phyloP scores from a whole-genome alignment of 1,140 invertebrate species.

The Zophobas morio region DNA sequence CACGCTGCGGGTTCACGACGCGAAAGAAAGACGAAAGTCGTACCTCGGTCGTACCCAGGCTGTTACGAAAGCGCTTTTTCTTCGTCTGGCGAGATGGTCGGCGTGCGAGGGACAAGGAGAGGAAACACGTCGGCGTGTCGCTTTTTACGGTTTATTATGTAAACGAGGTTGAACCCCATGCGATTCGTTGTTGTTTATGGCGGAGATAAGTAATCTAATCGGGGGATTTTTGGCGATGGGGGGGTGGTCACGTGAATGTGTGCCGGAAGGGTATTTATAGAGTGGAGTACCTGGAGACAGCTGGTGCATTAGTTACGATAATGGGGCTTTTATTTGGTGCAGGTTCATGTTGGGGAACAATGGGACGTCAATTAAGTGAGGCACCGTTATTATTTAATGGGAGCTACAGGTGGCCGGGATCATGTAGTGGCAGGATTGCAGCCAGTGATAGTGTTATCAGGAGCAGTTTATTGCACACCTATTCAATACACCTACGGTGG shows the following conservation, averaged over 20 bases:
- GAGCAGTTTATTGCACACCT: too few species aligned
- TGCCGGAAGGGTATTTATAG: not conserved
- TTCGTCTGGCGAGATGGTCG: not conserved
- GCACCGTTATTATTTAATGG: not conserved
- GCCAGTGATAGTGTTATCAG: too few species aligned
- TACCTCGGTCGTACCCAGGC: not conserved
- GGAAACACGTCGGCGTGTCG: slow-evolving; percentile 4
- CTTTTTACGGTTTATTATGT: not conserved
- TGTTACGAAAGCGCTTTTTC: slow-evolving; percentile 6
- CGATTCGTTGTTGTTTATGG: not conserved
- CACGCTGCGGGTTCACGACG: slow-evolving; percentile 23
- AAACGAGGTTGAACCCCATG: not conserved
- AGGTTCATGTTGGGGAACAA: not conserved
- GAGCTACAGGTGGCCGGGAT: not conserved
- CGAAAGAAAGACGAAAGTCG: slow-evolving; percentile 9
- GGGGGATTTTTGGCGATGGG: not conserved
- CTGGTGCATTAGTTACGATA: not conserved
- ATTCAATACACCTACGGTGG: too few species aligned
- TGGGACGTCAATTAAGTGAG: not conserved
- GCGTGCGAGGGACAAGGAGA: not conserved
- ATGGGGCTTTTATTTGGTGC: not conserved
- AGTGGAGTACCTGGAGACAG: not conserved
- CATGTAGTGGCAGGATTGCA: not conserved
- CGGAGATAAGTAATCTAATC: slow-evolving; percentile 4
- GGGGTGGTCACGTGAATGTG: not conserved